phyloP scores from a whole-genome alignment of 2,113 vertebrate genomes.

The Mustelus asterias region DNA sequence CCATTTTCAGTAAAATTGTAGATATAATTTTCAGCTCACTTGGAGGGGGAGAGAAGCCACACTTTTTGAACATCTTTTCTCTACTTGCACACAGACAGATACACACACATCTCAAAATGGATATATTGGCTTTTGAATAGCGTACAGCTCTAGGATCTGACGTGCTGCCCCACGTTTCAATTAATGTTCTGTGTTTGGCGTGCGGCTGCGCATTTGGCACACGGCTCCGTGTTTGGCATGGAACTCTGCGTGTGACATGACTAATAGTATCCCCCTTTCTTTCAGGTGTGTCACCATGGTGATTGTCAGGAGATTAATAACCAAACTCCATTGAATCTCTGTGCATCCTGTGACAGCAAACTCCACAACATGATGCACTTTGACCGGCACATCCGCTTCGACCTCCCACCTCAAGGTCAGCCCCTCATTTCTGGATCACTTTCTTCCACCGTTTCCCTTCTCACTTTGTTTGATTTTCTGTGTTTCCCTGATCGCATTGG shows the following conservation, averaged over 20 bases:
- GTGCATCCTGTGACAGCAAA: constrained; percentile 76
- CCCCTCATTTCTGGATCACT: background rate
- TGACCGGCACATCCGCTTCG: constrained; percentile 76
- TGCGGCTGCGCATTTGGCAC: background rate
- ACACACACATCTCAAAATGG: background rate
- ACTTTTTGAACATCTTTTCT: background rate
- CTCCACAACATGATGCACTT: constrained; percentile 79
- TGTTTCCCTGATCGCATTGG: background rate
- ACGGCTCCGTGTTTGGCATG: too few species aligned
- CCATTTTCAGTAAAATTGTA: background rate
- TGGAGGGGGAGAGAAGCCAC: background rate
- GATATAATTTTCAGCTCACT: background rate
- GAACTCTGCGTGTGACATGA: background rate
- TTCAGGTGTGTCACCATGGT: constrained; percentile 80
- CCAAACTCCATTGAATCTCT: constrained; percentile 71
- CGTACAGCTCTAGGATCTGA: background rate
- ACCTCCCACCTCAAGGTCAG: constrained; percentile 79
- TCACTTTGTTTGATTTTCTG: background rate
- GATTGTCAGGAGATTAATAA: constrained; percentile 75
- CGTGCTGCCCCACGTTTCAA: too few species aligned
- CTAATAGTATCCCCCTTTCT: accelerated
- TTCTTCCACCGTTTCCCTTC: background rate
- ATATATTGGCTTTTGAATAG: background rate
- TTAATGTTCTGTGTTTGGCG: background rate
- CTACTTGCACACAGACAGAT: background rate